A percentile compares a stretch with the other conserved stretches of the same genome.
phyloP scores from a whole-genome alignment of 64 coral and sea anemone genomes.

The Hydrozoanthus tunicans region DNA sequence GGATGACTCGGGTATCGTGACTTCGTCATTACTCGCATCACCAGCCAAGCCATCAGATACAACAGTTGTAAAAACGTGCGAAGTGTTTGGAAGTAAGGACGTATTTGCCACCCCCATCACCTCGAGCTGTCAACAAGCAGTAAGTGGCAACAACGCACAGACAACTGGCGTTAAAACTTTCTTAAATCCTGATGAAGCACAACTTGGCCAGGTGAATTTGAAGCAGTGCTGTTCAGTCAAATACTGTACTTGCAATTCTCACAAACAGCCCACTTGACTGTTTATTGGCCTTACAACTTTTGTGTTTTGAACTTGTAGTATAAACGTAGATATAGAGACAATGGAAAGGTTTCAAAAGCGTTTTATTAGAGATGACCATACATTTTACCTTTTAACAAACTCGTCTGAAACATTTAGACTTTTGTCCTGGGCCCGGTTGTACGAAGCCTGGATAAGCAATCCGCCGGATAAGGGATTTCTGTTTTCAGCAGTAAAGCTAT shows the following conservation, averaged over 20 bases:
- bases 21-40: slow-evolving; percentile 56
- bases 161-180: slow-evolving; percentile 74
- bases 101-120: slow-evolving; percentile 76
- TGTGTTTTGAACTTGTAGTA: background rate
- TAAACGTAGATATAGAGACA: too few species aligned
- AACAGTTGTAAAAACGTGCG: slow-evolving; percentile 71
- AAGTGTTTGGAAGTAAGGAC: slow-evolving; percentile 84
- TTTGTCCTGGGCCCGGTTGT: too few species aligned
- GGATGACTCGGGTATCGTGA: slow-evolving; percentile 87
- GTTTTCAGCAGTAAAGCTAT: background rate
- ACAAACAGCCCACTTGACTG: slow-evolving; percentile 3
- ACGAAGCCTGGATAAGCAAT: too few species aligned
- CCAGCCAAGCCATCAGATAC: slow-evolving; percentile 56
- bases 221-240: slow-evolving; percentile 47
- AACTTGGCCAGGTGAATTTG: slow-evolving; percentile 70
- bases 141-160: slow-evolving; percentile 84
- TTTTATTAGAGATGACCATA: background rate
- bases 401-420: too few species aligned
- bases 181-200: slow-evolving; percentile 71
- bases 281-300: slow-evolving; percentile 38
- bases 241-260: slow-evolving; percentile 31
- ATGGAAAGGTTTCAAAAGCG: background rate
- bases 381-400: too few species aligned
- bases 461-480: too few species aligned
- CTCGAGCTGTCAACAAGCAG: slow-evolving; percentile 39